Percentiles rank a stretch among this genome's conserved stretches.
Conservation (phyloP, 2,797 vertebrate genomes). For the Lemur catta region DNA sequence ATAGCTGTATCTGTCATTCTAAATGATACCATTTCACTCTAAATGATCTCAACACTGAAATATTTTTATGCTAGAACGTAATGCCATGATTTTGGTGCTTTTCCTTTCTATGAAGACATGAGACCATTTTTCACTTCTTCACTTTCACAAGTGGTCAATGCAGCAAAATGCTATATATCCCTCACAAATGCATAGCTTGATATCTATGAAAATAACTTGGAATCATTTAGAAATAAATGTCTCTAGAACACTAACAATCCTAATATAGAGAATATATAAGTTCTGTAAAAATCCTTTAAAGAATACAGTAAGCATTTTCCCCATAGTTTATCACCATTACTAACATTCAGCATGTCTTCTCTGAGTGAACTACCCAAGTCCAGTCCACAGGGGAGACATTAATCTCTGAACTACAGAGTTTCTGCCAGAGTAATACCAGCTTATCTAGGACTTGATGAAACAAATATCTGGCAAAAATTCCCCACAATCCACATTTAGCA, state of each 20-base stretch:
- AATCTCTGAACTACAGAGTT: not conserved
- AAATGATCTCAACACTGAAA: not conserved
- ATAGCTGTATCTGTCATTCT: not conserved
- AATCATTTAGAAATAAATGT: constrained; percentile 23
- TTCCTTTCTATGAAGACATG: not conserved
- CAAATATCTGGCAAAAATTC: not conserved
- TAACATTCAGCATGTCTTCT: constrained; percentile 28
- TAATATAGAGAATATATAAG: not conserved
- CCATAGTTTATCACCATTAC: not conserved
- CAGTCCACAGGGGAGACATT: not conserved
- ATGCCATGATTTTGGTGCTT: not conserved
- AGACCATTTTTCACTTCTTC: not conserved
- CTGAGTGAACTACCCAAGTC: not conserved
- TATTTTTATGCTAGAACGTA: not conserved
- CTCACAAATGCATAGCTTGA: not conserved
- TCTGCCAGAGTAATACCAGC: not conserved
- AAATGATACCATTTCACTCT: not conserved
- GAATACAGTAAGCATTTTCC: not conserved
- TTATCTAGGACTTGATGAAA: not conserved
- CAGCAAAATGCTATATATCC: not conserved
- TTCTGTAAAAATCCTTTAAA: not conserved
- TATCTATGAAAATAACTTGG: not conserved
- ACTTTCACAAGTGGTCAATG: not conserved
- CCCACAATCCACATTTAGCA: not conserved
- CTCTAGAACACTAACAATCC: not conserved